Base-by-base conservation (phyloP, 1,140 invertebrate species). In the Lasioglossum albipes region DNA sequence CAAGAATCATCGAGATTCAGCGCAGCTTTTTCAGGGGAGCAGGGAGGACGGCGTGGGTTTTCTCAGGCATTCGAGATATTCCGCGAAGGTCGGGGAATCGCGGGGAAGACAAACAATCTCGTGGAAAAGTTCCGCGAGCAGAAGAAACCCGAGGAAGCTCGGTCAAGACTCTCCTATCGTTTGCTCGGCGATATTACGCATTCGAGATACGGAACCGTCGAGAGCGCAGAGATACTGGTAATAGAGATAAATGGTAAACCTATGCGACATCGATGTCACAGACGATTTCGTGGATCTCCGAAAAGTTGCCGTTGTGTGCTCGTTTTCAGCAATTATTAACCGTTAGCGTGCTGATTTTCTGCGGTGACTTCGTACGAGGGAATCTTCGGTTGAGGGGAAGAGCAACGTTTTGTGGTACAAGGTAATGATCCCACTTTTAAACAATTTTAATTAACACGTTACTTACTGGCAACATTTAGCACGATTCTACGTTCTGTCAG, bases 151-250 rank as follows among this genome's bases (percentile, higher is more conserved):
- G 27, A 76, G 41, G 36, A 27, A 16, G 66, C 20, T 52, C 41
- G 31, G 31, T 41, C 31, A 75, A 27, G 64, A 75, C 10, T 57
- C 36, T 18, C 31, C 2, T 20, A 16, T 22, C 27, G 36, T 49
- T 64, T 31, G 22, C 36, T 20, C 31, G 45, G 5, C 59, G 68
- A 64, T 72, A 72, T 78, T 78, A 78, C 69, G 69, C 27, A 73
- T 79, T 73, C 61, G 59, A 45, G 7, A 71, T 65, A 57, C 45
- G 49, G 22, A 41, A 22, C 7, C 45, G 13, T 9, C 16, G 42
- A 13, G 7, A 18, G 2, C 9, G 7, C 1, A 2, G 57, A 20
- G 2, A n/a, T n/a, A 59, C 20, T 59, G 20, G 57, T n/a, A 9
- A 59, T 59, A 7, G n/a, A 20, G 57, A n/a, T 59, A n/a, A 59